phyloP scores from a whole-genome alignment of 2,797 vertebrate species.

The Astyanax mexicanus region DNA sequence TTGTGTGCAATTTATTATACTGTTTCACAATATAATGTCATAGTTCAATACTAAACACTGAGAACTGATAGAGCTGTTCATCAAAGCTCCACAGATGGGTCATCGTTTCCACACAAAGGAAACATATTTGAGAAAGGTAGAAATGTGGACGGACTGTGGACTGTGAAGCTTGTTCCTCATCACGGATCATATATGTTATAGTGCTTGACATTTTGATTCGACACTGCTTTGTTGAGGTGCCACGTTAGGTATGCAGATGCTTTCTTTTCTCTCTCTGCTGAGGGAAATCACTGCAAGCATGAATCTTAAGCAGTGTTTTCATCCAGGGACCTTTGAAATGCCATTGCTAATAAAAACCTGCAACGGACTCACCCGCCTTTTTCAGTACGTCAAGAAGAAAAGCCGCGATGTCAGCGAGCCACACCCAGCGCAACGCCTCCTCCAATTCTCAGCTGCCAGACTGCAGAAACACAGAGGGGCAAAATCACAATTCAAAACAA shows the following conservation, averaged over 20 bases:
- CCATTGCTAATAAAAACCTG: constrained; percentile 77
- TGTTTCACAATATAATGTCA: background rate
- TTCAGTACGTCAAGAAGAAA: constrained; percentile 57
- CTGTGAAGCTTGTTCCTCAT: background rate
- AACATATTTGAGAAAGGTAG: too few species aligned
- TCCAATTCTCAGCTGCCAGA: constrained; percentile 8
- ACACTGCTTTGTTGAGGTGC: constrained; percentile 44
- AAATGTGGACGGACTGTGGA: background rate
- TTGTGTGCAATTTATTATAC: constrained; percentile 28
- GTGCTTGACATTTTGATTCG: constrained; percentile 20
- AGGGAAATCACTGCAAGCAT: constrained; percentile 73
- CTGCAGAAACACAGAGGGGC: background rate
- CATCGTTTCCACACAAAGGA: background rate
- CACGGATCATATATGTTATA: background rate
- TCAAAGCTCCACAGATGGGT: background rate
- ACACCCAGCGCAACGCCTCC: constrained; percentile 4
- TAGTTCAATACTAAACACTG: constrained; percentile 1
- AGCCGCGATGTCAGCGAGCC: constrained; percentile 33
- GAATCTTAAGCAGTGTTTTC: constrained; percentile 70
- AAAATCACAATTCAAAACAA: constrained; percentile 24
- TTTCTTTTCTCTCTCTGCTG: constrained; percentile 73
- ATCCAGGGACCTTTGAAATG: constrained; percentile 82
- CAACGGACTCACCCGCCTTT: constrained; percentile 67
- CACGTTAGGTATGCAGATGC: constrained; percentile 79
- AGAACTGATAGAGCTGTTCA: background rate